Percentiles rank a stretch among this genome's conserved stretches.
phyloP scores from a whole-genome alignment of 2,113 vertebrate species.

The Gracilinanus agilis region DNA sequence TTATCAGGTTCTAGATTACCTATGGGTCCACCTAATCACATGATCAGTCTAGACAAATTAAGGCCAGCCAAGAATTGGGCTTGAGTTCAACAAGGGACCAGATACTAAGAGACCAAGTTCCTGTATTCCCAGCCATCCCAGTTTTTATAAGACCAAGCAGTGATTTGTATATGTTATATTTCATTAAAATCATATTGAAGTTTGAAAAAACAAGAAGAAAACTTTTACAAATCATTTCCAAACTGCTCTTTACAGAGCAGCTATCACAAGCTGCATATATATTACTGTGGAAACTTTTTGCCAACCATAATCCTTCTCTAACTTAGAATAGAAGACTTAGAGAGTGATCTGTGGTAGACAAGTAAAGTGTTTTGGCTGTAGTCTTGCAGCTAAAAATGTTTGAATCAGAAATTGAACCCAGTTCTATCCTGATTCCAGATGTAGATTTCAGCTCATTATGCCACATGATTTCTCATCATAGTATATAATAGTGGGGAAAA shows the following conservation, averaged over 20 bases:
- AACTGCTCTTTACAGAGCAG: neutral
- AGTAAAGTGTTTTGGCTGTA: neutral
- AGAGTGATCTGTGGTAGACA: neutral
- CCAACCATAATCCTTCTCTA: neutral
- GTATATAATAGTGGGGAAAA: neutral
- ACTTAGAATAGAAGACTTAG: neutral
- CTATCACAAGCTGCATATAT: neutral
- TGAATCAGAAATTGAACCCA: neutral
- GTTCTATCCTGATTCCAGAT: neutral
- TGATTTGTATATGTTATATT: neutral
- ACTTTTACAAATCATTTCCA: neutral
- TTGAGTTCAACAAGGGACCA: no score
- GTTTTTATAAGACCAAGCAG: neutral
- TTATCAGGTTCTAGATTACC: no score
- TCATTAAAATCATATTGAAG: neutral
- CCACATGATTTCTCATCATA: neutral
- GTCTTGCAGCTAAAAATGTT: neutral
- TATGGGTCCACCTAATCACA: no score
- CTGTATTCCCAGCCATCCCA: no score
- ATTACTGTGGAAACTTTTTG: neutral
- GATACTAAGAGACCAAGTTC: no score
- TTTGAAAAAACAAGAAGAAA: neutral
- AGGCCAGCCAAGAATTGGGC: no score
- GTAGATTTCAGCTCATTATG: neutral
- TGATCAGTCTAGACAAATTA: no score